These are phyloP conservation scores for Lampropteryx suffumata DNA, from an alignment of 2,888 invertebrate species.

Conservation along the genomic window DNA sequence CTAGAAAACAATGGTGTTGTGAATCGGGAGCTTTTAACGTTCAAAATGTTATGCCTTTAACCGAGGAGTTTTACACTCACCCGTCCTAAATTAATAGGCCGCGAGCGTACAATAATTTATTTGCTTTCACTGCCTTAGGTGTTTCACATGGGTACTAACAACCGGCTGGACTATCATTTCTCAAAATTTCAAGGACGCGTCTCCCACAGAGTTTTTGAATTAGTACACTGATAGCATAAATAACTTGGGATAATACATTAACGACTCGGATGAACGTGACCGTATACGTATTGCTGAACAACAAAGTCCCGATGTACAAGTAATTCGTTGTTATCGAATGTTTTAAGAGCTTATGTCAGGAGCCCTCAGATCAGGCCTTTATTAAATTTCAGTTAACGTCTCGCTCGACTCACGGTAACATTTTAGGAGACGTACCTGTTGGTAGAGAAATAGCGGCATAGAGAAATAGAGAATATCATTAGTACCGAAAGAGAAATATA, in stretches of 20 bases:
- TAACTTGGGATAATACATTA: too few relatives aligned
- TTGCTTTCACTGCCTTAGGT: too few relatives aligned
- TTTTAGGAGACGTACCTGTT: too few relatives aligned
- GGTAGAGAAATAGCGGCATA: not conserved
- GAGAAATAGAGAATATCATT: slow-evolving; percentile 3
- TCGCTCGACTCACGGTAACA: too few relatives aligned
- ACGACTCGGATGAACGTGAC: not conserved
- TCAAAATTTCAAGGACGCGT: slow-evolving; percentile 8
- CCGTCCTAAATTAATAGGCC: not conserved
- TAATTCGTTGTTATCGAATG: not conserved
- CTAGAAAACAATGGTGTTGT: too few relatives aligned
- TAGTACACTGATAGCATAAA: not conserved
- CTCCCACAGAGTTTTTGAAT: slow-evolving; percentile 9
- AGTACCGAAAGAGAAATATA: not conserved
- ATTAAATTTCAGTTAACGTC: too few relatives aligned
- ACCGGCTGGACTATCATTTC: too few relatives aligned
- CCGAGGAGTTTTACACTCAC: too few relatives aligned
- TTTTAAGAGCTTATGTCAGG: not conserved
- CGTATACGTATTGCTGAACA: not conserved
- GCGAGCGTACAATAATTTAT: too few relatives aligned
- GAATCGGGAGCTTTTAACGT: too few relatives aligned
- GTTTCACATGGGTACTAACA: too few relatives aligned
- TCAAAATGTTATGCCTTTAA: too few relatives aligned
- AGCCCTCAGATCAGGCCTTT: slow-evolving; percentile 1
- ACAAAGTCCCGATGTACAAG: not conserved